These are phyloP conservation scores for Acronicta psi DNA, from an alignment of 2,888 invertebrate species.

Conservation along the genomic window DNA sequence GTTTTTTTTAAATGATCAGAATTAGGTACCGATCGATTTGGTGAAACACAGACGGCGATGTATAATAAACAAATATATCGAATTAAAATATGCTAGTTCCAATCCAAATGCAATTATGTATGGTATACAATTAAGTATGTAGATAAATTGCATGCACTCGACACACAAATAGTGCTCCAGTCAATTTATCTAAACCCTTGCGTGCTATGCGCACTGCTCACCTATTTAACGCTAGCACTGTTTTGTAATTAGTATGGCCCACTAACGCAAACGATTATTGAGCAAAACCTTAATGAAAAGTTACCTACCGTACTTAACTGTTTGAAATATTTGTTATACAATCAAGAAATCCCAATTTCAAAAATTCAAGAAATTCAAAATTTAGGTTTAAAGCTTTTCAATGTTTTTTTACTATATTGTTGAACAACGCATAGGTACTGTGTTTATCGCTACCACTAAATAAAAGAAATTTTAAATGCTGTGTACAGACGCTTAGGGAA, in stretches of 20 bases:
- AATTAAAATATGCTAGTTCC: neutral
- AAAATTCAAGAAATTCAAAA: too few relatives aligned
- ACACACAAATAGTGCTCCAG: slow-evolving; percentile 26
- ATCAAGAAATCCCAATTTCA: too few relatives aligned
- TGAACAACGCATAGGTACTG: neutral
- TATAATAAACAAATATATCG: neutral
- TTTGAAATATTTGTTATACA: neutral
- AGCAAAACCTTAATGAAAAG: slow-evolving; percentile 3
- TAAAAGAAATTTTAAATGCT: neutral
- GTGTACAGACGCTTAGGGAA: neutral
- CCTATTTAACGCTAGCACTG: slow-evolving; percentile 15
- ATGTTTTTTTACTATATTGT: too few relatives aligned
- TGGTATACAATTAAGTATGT: slow-evolving; percentile 29
- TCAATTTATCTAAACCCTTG: slow-evolving; percentile 33
- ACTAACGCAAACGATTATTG: slow-evolving; percentile 12
- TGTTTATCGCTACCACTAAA: neutral
- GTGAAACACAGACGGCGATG: neutral
- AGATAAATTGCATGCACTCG: slow-evolving; percentile 12
- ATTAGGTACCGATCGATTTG: neutral
- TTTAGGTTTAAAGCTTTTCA: too few relatives aligned
- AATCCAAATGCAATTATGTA: neutral
- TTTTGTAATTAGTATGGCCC: slow-evolving; percentile 28
- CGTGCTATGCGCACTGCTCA: slow-evolving; percentile 9
- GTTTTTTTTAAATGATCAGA: slow-evolving; percentile 12
- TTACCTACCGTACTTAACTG: neutral